A percentile compares a stretch with the other conserved stretches of the same genome.
These are phyloP conservation scores for Engystomops pustulosus DNA, from an alignment of 2,113 vertebrate species.

Conservation along the genomic window DNA sequence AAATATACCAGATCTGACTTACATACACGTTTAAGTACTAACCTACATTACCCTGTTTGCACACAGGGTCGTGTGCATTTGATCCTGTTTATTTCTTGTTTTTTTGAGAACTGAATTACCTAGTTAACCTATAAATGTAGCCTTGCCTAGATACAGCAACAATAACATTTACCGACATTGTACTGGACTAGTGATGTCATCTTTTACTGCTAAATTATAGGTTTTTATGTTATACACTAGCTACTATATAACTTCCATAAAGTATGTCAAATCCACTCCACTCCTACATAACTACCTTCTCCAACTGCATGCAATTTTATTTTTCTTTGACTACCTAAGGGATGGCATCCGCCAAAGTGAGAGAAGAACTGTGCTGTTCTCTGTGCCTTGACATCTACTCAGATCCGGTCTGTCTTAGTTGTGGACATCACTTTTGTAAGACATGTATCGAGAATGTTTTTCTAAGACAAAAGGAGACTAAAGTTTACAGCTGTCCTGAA, in stretches of 20 bases:
- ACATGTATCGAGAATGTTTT: constrained; percentile 52
- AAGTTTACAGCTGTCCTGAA: constrained; percentile 57
- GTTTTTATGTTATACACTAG: neutral
- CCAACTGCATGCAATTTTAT: neutral
- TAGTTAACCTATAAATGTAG: no score
- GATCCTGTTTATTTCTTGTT: no score
- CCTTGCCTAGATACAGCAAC: no score
- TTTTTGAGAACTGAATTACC: no score
- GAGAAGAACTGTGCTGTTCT: constrained; percentile 60
- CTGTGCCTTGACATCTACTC: constrained; percentile 62
- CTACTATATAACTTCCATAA: neutral
- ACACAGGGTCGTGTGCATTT: no score
- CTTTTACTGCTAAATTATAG: neutral
- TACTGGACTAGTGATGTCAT: neutral
- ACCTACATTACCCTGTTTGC: no score
- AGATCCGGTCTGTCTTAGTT: constrained; percentile 57
- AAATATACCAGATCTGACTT: no score
- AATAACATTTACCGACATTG: neutral
- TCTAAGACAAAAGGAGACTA: constrained; percentile 15
- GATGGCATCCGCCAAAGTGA: constrained; percentile 52
- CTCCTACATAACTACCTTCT: neutral
- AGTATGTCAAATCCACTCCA: neutral
- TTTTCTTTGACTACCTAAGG: neutral
- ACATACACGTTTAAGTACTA: no score
- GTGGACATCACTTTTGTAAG: constrained; percentile 63